Base-by-base conservation (phyloP, 2,797 vertebrate genomes). In the Diglossa cyanea region DNA sequence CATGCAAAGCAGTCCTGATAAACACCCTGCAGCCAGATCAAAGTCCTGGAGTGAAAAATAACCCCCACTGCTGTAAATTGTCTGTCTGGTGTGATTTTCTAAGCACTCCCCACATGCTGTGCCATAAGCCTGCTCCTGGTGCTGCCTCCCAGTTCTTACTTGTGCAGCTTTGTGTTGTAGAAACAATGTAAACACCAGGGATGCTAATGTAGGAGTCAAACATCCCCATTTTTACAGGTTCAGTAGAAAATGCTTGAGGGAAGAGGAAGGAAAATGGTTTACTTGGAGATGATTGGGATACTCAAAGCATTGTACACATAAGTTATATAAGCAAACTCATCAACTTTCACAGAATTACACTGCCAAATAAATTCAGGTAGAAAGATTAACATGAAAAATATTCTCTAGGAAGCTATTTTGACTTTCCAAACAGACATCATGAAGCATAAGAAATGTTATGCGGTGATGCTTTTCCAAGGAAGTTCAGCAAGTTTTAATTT, bases 401-500 rank as follows among this genome's bases (percentile, higher is more conserved):
- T 31, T 84, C 75, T 77, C 79, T 70, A 28, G 67, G 91, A 96
- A 92, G 82, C 92, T 91, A 73, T 95, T 97, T 93, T 94, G 75
- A 96, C 83, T 96, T 97, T 96, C 86, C 84, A 95, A 97, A 94
- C 37, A 94, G 90, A 84, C 28, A 65, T 93, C 90, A 83, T 26
- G 75, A 58, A 90, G 63, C 81, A 75, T 35, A 94, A 93, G 85
- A 94, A 96, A 97, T 89, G 74, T 83, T 95, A 92, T 42, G 92
- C 95, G 81, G 81, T 65, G 72, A 95, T 94, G 91, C 51, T 95
- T 81, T 95, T 68, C 81, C 94, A 86, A 78, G 45, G 77, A 42
- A 93, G 87, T 92, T 89, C 93, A 80, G 72, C 70, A 70, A 95
- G 95, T 92, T 96, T 96, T 95, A 94, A 97, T 94, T 97, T 94